phyloP scores from a whole-genome alignment of 1,140 invertebrate species.

The Eufriesea mexicana region DNA sequence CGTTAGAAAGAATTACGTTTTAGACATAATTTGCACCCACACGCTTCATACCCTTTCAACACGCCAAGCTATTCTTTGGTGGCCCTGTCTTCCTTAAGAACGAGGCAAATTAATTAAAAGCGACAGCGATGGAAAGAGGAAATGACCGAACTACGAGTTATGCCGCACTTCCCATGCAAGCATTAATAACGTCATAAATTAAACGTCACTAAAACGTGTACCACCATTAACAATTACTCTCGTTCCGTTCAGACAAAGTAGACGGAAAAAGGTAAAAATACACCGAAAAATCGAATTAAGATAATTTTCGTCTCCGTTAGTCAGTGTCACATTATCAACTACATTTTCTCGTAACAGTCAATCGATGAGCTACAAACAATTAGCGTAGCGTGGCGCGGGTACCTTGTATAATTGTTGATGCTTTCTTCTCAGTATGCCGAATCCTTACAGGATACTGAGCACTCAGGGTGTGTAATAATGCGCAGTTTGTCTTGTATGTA shows the following conservation, averaged over 20 bases:
- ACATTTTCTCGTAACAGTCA: too few relatives aligned
- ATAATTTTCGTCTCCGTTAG: too few relatives aligned
- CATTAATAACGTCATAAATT: neutral
- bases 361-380: too few relatives aligned
- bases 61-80: conserved; percentile 52
- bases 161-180: neutral
- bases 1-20: neutral
- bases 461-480: too few relatives aligned
- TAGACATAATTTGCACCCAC: neutral
- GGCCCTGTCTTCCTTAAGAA: conserved; percentile 68
- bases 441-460: too few relatives aligned
- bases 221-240: neutral
- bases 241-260: neutral
- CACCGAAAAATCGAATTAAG: too few relatives aligned
- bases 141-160: conserved; percentile 6
- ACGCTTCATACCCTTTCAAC: conserved; percentile 19
- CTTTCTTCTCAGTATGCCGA: too few relatives aligned
- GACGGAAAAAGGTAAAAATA: too few relatives aligned
- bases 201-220: neutral
- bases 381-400: too few relatives aligned
- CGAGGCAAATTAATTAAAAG: conserved; percentile 60
- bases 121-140: neutral
- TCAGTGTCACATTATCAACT: too few relatives aligned
- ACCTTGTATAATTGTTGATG: too few relatives aligned
- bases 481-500: too few relatives aligned